Conservation (phyloP, 2,888 invertebrate genomes). For the Metellina segmentata region DNA sequence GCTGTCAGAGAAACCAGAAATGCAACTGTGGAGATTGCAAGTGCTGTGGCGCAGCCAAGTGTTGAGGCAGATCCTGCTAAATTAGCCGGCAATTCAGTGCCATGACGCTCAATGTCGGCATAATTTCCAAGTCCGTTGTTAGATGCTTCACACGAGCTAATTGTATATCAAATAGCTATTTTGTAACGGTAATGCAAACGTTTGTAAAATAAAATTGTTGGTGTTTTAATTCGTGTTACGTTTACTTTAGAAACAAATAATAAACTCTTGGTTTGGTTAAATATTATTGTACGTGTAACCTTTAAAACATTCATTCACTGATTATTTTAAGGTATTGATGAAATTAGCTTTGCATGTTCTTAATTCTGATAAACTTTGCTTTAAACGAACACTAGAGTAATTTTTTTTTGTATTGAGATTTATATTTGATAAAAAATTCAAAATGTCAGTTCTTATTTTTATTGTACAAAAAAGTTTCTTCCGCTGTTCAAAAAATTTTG, state of each 20-base stretch:
- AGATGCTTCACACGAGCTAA: background rate
- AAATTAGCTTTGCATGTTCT: too few species aligned
- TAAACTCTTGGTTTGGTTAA: background rate
- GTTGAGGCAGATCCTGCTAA: conserved; percentile 2
- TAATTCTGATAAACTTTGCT: too few species aligned
- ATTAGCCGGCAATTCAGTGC: too few species aligned
- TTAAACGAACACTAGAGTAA: too few species aligned
- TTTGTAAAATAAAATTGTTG: background rate
- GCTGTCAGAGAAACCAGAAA: conserved; percentile 43
- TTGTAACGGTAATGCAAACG: background rate
- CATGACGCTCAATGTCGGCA: background rate
- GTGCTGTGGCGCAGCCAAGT: conserved; percentile 60
- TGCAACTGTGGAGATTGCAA: conserved; percentile 67
- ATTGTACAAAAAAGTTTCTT: too few species aligned
- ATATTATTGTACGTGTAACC: background rate
- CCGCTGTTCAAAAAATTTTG: too few species aligned
- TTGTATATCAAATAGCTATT: background rate
- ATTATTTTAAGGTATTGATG: too few species aligned
- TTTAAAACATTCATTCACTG: background rate
- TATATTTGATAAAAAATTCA: too few species aligned
- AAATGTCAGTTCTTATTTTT: too few species aligned
- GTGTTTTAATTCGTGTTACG: background rate
- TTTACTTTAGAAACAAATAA: background rate
- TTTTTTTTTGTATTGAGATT: too few species aligned
- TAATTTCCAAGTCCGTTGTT: background rate